These are phyloP conservation scores for Phylloscopus collybita DNA, from an alignment of 2,797 vertebrate species.

Conservation along the genomic window DNA sequence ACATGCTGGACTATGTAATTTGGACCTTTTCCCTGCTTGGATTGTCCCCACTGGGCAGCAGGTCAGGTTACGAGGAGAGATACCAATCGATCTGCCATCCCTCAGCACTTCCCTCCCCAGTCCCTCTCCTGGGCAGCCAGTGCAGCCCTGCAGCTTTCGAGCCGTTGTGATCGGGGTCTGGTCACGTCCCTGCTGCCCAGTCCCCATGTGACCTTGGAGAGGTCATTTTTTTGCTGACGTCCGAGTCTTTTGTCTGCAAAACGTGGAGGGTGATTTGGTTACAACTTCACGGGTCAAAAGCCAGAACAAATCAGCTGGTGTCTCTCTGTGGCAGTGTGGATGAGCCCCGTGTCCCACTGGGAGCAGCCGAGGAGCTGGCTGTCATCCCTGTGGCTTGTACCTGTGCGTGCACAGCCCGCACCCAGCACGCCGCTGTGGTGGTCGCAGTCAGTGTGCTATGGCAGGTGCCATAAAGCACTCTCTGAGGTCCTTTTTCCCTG, in stretches of 20 bases:
- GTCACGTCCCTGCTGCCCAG: neutral
- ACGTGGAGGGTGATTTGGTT: neutral
- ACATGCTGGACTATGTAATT: neutral
- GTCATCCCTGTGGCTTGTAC: accelerated
- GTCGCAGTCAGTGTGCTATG: accelerated
- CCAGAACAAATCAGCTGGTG: neutral
- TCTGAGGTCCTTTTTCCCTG: accelerated
- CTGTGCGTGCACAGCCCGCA: accelerated
- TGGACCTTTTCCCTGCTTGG: neutral
- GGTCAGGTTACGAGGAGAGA: neutral
- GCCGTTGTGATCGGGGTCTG: neutral
- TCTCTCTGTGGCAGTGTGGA: neutral
- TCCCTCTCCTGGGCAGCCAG: neutral
- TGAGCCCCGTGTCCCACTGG: accelerated
- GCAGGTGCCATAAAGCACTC: neutral
- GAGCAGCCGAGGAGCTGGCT: accelerated
- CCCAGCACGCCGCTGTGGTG: accelerated
- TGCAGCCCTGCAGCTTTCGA: neutral
- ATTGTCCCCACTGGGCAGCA: accelerated
- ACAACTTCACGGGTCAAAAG: neutral
- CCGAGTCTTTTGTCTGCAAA: neutral
- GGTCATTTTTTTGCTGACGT: neutral
- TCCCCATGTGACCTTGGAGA: neutral
- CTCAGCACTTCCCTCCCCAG: neutral
- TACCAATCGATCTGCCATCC: neutral